Conservation (phyloP, 2,888 invertebrate species). For the Gisinianus flammeolus region DNA sequence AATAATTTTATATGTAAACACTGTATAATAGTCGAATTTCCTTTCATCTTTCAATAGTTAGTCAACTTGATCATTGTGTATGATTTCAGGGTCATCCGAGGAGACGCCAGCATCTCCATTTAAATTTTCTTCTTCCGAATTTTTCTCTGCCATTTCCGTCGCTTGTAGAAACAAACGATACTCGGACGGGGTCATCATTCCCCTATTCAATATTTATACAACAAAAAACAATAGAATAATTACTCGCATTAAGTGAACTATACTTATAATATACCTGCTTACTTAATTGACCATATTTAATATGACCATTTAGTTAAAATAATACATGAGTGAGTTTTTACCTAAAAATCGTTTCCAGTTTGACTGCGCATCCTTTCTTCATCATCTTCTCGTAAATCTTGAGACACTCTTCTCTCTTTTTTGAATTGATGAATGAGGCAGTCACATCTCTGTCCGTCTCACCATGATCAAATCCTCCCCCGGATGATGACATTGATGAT, state of each 20-base stretch:
- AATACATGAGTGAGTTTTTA: too few species aligned
- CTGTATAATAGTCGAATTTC: not conserved
- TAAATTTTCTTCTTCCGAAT: conserved; percentile 5
- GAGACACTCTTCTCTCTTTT: conserved; percentile 56
- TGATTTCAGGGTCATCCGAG: not conserved
- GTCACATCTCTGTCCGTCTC: conserved; percentile 20
- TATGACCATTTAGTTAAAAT: too few species aligned
- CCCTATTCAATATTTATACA: conserved; percentile 38
- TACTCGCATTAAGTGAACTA: too few species aligned
- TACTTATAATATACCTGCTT: too few species aligned
- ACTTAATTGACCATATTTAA: too few species aligned
- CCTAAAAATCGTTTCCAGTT: conserved; percentile 57
- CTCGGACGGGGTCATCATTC: conserved; percentile 57
- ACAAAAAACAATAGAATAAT: not conserved
- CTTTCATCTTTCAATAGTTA: not conserved
- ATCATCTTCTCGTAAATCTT: conserved; percentile 57
- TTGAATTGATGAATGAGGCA: conserved; percentile 48
- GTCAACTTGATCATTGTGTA: not conserved
- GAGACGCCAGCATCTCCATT: conserved; percentile 33
- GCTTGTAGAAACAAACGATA: conserved; percentile 53
- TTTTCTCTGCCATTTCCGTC: conserved; percentile 45
- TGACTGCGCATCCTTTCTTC: conserved; percentile 54
- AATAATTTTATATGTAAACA: not conserved
- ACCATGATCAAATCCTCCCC: not conserved
- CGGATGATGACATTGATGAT: not conserved